Percentiles rank a stretch among this genome's conserved stretches.
Evolutionary conservation across 1,140 invertebrate genomes (phyloP).

Genomic region (Littorina saxatilis): DNA sequence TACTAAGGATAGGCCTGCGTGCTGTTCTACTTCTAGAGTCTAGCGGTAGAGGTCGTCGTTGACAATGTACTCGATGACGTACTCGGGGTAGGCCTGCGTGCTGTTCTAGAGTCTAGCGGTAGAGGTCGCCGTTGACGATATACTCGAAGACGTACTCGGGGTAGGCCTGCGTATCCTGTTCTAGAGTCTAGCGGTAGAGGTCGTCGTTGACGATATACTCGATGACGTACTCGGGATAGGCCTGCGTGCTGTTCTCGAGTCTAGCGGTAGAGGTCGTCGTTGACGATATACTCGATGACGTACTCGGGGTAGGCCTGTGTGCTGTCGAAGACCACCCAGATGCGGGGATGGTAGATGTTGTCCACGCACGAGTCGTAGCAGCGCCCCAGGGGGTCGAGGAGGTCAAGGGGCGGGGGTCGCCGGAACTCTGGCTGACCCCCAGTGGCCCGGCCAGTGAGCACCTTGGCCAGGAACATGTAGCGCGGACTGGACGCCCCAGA

Average conservation of each 20-base stretch:
- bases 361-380: conserved; percentile 67
- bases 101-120: conserved; percentile 58
- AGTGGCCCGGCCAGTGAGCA: conserved; percentile 59
- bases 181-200: neutral
- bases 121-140: conserved; percentile 6
- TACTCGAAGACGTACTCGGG: conserved; percentile 68
- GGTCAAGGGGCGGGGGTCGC: conserved; percentile 60
- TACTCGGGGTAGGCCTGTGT: conserved; percentile 68
- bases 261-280: neutral
- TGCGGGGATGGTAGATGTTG: conserved; percentile 57
- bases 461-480: conserved; percentile 65
- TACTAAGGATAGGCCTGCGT: too few relatives aligned
- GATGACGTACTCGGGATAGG: conserved; percentile 66
- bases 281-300: conserved; percentile 59
- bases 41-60: neutral
- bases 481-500: conserved; percentile 18
- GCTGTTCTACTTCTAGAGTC: too few relatives aligned
- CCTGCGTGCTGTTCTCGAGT: conserved; percentile 63
- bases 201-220: conserved; percentile 50
- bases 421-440: conserved; percentile 50
- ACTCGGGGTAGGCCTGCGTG: conserved; percentile 66
- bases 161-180: conserved; percentile 66
- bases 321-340: conserved; percentile 67
- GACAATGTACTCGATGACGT: conserved; percentile 61
- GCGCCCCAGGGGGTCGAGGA: conserved; percentile 54